Base-by-base conservation (phyloP, 2,888 invertebrate species). In the Resseliella maxima region DNA sequence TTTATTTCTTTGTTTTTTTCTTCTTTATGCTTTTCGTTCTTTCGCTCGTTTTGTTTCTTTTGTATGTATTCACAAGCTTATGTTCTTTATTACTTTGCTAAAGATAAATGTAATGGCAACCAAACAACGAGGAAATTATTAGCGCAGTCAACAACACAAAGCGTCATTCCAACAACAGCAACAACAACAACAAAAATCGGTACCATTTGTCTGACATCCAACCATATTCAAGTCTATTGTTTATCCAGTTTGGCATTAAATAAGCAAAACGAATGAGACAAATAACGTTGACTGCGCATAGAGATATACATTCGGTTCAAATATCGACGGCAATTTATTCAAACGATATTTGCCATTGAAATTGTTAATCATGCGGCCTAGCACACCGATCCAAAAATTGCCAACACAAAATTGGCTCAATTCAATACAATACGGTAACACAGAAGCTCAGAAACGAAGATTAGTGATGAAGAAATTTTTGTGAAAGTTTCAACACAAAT, bases 401-500 rank as follows among this genome's bases (percentile, higher is more conserved):
- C 72, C 72, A n/a, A n/a, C n/a, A n/a, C 15, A 72, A 72, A 72
- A 72, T 31, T 6, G 15, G 31, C 27, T 72, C 72, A 10, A n/a
- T 31, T 31, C 31, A 59, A 24, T 15, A 24, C n/a, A n/a, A 24
- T 31, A 72, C n/a, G 31, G 72, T 18, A 31, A 31, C 31, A 5
- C 12, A 31, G 3, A 31, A 2, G 8, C 15, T 1, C 72, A 31
- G 0, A 31, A 15, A 27, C 10, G 31, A 72, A 27, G 12, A n/a
- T 5, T 27, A 18, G 3, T 0, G 12, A 72, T 12, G 18, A 35
- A 31, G 72, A 31, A 72, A 72, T 0, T 31, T 31, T 12, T 72
- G 72, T 72, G 72, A 72, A 72, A 72, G 72, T 72, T 72, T n/a
- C 72, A n/a, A 35, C 31, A 72, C 12, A 31, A 72, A 72, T 10